Evolutionary conservation across 2,113 vertebrate genomes (phyloP), one percentile per base, ranked within the genome.

Genomic region (Beaufortia kweichowensis): DNA sequence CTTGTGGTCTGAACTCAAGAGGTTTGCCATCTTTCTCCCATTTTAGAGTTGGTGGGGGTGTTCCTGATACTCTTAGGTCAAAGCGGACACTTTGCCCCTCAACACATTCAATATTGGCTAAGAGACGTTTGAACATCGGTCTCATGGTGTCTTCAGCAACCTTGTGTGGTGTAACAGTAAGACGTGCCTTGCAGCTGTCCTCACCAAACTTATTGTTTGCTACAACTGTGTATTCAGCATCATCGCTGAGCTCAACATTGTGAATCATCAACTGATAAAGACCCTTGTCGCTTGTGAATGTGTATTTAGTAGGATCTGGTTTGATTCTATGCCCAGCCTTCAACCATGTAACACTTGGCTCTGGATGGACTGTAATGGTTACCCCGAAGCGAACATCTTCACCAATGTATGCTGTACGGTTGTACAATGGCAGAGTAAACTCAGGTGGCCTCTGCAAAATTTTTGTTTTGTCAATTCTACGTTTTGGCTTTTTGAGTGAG

Each of bases 321-420:
- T 94, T 95, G 78, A 99, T 97, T 88, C 91, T 95, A 88, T 98
- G 96, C 70, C 96, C 97, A 48, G 94, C 95, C 87, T 98, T 98
- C 46, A 96, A 92, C 97, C 97, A 99, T 2, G 94, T 94, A 50
- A 99, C 91, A 15, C 92, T 94, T 87, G 97, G 97, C 78, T 99
- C 97, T 72, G 97, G 97, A 72, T 99, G 97, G 75, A 99, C 96
- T 15, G 97, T 99, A 73, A 98, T 96, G 41, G 97, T 99, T 79
- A 99, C 97, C 74, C 97, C 97, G 70, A 98, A 99, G 50, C 97
- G 94, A 66, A 99, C 94, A 59, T 95, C 94, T 87, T 99, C 96
- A 63, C 97, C 96, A 24, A 97, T 82, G 2, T 97, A 99, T 3
- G 94, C 95, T 23, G 94, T 90, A 73, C 92, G 93, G 57, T 99